A percentile compares a stretch with the other conserved stretches of the same genome.
Conservation (phyloP, 2,888 invertebrate genomes). For the Orthosia incerta region DNA sequence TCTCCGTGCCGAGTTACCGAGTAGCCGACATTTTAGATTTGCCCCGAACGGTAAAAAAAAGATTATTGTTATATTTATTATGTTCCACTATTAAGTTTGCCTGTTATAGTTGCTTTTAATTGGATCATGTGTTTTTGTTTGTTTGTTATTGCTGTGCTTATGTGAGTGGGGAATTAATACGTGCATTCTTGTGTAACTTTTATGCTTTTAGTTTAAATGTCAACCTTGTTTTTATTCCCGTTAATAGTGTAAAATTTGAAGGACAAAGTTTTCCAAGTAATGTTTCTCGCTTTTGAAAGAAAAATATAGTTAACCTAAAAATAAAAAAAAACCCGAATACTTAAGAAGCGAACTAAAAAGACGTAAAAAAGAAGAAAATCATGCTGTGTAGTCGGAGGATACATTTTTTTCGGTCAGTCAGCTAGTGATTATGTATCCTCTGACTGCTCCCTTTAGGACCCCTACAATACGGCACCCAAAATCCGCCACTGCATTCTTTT, state of each 20-base stretch:
- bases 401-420: too few species aligned
- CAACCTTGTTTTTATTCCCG: not conserved
- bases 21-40: conserved; percentile 57
- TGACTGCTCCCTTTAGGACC: too few species aligned
- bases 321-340: too few species aligned
- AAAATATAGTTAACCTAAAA: too few species aligned
- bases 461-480: too few species aligned
- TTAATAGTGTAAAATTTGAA: not conserved
- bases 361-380: too few species aligned
- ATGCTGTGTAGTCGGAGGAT: too few species aligned
- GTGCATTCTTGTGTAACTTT: not conserved
- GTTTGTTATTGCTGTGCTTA: not conserved
- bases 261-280: too few species aligned
- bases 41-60: conserved; percentile 52
- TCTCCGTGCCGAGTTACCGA: conserved; percentile 45
- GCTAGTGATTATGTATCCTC: too few species aligned
- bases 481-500: too few species aligned
- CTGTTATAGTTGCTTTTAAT: conserved; percentile 33
- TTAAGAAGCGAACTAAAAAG: too few species aligned
- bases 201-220: not conserved
- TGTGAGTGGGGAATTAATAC: not conserved
- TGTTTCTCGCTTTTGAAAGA: too few species aligned
- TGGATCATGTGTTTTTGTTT: conserved; percentile 2
- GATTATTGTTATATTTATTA: conserved; percentile 57
- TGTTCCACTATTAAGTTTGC: conserved; percentile 44